A percentile compares a stretch with the other conserved stretches of the same genome.
Conservation (phyloP, 2,113 vertebrate species). For the Rallus limicola region DNA sequence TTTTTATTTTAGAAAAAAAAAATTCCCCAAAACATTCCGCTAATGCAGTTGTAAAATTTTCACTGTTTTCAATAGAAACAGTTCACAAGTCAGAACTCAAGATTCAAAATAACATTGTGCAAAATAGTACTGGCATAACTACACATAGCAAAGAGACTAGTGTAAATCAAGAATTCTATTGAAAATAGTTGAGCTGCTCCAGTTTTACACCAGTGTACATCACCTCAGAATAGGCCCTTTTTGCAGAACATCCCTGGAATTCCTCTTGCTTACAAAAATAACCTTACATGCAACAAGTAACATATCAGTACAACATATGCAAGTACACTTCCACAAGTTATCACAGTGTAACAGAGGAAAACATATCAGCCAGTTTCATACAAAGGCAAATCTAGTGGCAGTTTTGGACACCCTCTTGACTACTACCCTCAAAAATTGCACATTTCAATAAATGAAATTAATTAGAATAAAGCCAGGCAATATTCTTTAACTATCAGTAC, state of each 20-base stretch:
- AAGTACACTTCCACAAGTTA: constrained; percentile 57
- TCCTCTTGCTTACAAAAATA: constrained; percentile 23
- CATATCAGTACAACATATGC: constrained; percentile 24
- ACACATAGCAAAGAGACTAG: constrained; percentile 51
- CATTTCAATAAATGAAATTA: constrained; percentile 56
- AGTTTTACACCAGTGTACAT: constrained; percentile 55
- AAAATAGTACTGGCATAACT: constrained; percentile 67
- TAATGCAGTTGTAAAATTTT: constrained; percentile 43
- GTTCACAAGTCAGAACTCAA: constrained; percentile 53
- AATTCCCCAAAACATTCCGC: constrained; percentile 32
- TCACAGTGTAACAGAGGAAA: constrained; percentile 66
- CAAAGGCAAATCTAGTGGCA: constrained; percentile 42
- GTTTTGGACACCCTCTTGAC: constrained; percentile 4
- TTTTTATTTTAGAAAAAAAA: constrained; percentile 50
- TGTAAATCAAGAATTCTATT: constrained; percentile 55
- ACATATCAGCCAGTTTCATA: constrained; percentile 40
- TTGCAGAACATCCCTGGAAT: constrained; percentile 31
- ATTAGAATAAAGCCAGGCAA: constrained; percentile 8
- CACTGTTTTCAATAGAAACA: constrained; percentile 46
- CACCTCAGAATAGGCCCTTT: constrained; percentile 32
- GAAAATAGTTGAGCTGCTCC: constrained; percentile 58
- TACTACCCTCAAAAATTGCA: constrained; percentile 60
- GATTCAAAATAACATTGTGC: constrained; percentile 58
- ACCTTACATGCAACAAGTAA: constrained; percentile 55
- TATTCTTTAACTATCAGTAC: neutral